Evolutionary conservation across 2,888 invertebrate genomes (phyloP), one percentile per base, ranked within the genome.

Genomic region (Diarsia rubi): DNA sequence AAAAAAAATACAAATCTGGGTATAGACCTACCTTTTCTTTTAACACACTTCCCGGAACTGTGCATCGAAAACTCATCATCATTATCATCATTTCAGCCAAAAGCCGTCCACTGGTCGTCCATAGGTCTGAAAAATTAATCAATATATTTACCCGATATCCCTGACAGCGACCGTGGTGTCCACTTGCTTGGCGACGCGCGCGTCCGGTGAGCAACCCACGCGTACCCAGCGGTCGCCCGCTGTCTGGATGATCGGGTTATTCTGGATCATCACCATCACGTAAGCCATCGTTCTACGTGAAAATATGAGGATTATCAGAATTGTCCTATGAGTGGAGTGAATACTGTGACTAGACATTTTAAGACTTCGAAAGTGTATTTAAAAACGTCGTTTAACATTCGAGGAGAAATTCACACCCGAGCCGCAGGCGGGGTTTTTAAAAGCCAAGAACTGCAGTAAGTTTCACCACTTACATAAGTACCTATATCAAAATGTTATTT

Each of bases 221-320:
- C 98, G 97, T 75, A 98, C 97, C 87, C 98, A 97, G 75, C 98
- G 97, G 94, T 99, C 99, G 0, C 98, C 98, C 77, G 98, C 98
- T 24, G 98, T 98, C 93, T 98, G 98, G 77, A 99, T 98, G 85
- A 98, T 97, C 0, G 98, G 97, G 94, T 98, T 98, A 93, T 98
- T 98, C 92, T 98, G 98, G 69, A 99, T 97, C 88, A 98, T 97
- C 87, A 98, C 97, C 90, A 98, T 97, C 42, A 97, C 98, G 89
- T 98, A 98, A 62, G 98, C 97, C 90, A 98, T 97, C 5, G 98
- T 98, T 89, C 98, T 98, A 88, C 6, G n/a, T 27, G 9, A 31
- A 24, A 31, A 21, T 2, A 19, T 44, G 19, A 31, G 3, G 14
- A 42, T 42, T 42, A 62, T n/a, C 8, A 62, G 19, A 59, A 31